Evolutionary conservation across 2,797 vertebrate genomes (phyloP), one percentile per base, ranked within the genome.

Genomic region (Sebastes kiyomatsui): DNA sequence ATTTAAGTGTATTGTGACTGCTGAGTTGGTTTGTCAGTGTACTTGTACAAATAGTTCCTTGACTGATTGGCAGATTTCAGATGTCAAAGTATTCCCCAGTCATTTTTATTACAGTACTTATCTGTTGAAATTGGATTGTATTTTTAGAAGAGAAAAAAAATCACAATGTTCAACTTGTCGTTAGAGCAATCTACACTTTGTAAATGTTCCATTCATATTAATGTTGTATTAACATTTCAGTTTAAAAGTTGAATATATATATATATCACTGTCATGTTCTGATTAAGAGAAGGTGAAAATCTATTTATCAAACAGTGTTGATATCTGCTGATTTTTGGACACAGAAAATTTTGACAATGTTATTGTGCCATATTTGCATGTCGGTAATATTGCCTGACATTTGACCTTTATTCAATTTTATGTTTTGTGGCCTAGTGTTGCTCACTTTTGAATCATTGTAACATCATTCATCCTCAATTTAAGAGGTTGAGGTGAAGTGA

Each of bases 281-380:
- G 42, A 23, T 74, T 16, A 54, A 49, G 13, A 62, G 4, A 52
- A 66, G n/a, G 33, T 78, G 1, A 52, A 65, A 27, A 49, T 73
- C 52, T 25, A 58, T 76, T 56, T n/a, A 30, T 68, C 30, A 52
- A 67, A 65, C 28, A 20, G 54, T 83, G 66, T 88, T n/a, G n/a
- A 38, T 73, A 70, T 74, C 61, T 67, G 35, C 77, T 68, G 25
- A 78, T 23, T 83, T 71, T 73, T 83, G 20, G 69, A 65, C 72
- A 49, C 42, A 69, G 11, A 65, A 69, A 13, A n/a, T 32, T 65
- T 42, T 70, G 28, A 75, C 18, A 76, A 56, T 87, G 79, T 87
- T 16, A 82, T 82, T 84, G 38, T 88, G 38, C 32, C 75, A 70
- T 75, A 82, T 88, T 74, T 92, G 60, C 79, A 75, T 90, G 87